These are phyloP conservation scores for Lytechinus pictus DNA, from an alignment of 35 echinoderm and acorn worm genomes.

Conservation along the genomic window DNA sequence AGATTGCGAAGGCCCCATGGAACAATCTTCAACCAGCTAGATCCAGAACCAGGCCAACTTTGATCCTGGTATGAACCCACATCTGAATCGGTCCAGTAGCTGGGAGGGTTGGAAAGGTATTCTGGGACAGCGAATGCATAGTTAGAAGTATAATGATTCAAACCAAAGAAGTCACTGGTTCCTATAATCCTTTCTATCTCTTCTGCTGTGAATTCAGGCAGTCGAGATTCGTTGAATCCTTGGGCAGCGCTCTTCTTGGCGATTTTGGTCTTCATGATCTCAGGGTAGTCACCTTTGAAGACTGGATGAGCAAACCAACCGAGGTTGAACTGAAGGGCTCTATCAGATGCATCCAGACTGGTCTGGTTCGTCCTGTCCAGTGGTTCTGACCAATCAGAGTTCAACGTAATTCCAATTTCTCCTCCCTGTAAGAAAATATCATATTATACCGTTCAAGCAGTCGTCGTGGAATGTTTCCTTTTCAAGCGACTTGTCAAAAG, in stretches of 20 bases:
- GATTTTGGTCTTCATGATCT: constrained; percentile 89
- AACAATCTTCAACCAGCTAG: constrained; percentile 68
- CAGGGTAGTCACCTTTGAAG: constrained; percentile 96
- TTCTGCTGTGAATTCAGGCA: constrained; percentile 86
- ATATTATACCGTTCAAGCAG: too few species aligned
- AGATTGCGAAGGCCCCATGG: constrained; percentile 72
- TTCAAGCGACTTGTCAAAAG: neutral
- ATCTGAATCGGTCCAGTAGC: constrained; percentile 72
- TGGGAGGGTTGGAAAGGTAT: constrained; percentile 46
- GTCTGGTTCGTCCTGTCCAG: constrained; percentile 49
- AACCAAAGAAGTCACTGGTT: constrained; percentile 90
- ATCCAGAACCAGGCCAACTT: constrained; percentile 69
- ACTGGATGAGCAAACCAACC: constrained; percentile 96
- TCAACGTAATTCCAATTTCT: constrained; percentile 79
- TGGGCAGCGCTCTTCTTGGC: constrained; percentile 90
- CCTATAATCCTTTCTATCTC: constrained; percentile 84
- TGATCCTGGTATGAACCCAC: constrained; percentile 49
- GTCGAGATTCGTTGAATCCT: constrained; percentile 71
- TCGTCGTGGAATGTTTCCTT: too few species aligned
- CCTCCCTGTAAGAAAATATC: constrained; percentile 47
- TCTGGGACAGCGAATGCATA: constrained; percentile 53
- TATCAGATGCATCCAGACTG: constrained; percentile 57
- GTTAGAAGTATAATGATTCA: constrained; percentile 90
- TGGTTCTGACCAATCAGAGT: constrained; percentile 75
- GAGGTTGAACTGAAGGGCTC: constrained; percentile 15